Evolutionary conservation across 2,113 vertebrate species (phyloP), one percentile per base, ranked within the genome.

Genomic region (Tupaia tana): DNA sequence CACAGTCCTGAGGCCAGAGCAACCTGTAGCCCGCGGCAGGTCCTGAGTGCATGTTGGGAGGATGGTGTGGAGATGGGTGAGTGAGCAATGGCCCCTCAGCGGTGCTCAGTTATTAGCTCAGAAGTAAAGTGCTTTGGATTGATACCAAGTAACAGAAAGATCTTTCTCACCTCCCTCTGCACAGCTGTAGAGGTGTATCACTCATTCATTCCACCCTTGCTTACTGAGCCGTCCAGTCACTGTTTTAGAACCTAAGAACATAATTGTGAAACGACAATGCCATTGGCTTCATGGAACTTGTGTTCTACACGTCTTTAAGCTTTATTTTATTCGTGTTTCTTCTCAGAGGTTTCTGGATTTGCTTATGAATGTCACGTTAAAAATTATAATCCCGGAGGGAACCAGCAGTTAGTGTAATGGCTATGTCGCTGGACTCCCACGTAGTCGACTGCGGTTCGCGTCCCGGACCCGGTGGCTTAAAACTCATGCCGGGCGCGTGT

Each of bases 361-460:
- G n/a, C 25, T 73, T 90, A 94, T 82, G 24, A 78, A 90, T n/a
- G 67, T 86, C 31, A 24, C 11, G 59, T 83, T 79, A 90, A 64
- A 82, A 75, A 20, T 74, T 54, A 15, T 6, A 91, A 22, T 80
- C 25, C 52, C 22, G 18, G n/a, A 11, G 9, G n/a, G n/a, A n/a
- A n/a, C n/a, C n/a, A n/a, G n/a, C n/a, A n/a, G n/a, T n/a, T n/a
- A n/a, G n/a, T n/a, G n/a, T n/a, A n/a, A n/a, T n/a, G n/a, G n/a
- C n/a, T n/a, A n/a, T n/a, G n/a, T n/a, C n/a, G n/a, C n/a, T n/a
- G n/a, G n/a, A n/a, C n/a, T n/a, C n/a, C n/a, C n/a, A n/a, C n/a
- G n/a, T n/a, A n/a, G n/a, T n/a, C n/a, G n/a, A n/a, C n/a, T n/a
- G n/a, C n/a, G n/a, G n/a, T n/a, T n/a, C n/a, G n/a, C n/a, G n/a